A percentile compares a stretch with the other conserved stretches of the same genome.
Conservation (phyloP, 2,888 invertebrate genomes). For the Megalurothrips usitatus region DNA sequence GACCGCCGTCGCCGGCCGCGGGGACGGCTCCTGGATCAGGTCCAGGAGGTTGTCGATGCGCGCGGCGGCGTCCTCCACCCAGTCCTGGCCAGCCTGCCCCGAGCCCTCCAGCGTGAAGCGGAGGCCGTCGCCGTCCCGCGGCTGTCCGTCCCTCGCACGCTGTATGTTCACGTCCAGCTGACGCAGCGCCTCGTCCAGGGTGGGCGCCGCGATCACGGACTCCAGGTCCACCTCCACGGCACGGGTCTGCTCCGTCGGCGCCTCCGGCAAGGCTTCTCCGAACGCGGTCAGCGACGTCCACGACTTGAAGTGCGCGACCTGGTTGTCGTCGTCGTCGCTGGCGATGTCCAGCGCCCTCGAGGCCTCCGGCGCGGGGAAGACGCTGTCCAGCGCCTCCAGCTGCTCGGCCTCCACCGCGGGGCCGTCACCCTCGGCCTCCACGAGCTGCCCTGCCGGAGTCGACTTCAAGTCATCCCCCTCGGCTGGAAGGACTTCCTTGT, state of each 20-base stretch:
- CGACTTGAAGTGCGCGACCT: not conserved
- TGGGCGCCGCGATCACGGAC: slow-evolving; percentile 1
- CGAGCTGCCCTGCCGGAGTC: too few species aligned
- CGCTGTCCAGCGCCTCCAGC: too few species aligned
- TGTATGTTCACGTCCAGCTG: slow-evolving; percentile 8
- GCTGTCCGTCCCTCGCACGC: not conserved
- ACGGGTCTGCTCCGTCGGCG: not conserved
- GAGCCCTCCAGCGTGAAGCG: not conserved
- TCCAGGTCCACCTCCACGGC: not conserved
- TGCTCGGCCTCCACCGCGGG: too few species aligned
- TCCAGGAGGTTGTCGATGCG: not conserved
- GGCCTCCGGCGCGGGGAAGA: too few species aligned
- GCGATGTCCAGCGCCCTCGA: too few species aligned
- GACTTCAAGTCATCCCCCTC: too few species aligned
- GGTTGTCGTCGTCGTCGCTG: not conserved
- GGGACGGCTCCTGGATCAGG: not conserved
- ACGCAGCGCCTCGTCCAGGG: not conserved
- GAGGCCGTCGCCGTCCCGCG: not conserved
- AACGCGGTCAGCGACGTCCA: not conserved
- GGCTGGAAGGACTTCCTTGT: too few species aligned
- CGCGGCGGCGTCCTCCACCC: slow-evolving; percentile 6
- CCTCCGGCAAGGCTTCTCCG: not conserved
- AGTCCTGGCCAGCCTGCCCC: not conserved
- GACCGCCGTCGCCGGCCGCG: not conserved
- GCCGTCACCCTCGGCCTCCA: too few species aligned